Evolutionary conservation across 1,140 invertebrate genomes (phyloP), one percentile per base, ranked within the genome.

Genomic region (Drosophila pandora): DNA sequence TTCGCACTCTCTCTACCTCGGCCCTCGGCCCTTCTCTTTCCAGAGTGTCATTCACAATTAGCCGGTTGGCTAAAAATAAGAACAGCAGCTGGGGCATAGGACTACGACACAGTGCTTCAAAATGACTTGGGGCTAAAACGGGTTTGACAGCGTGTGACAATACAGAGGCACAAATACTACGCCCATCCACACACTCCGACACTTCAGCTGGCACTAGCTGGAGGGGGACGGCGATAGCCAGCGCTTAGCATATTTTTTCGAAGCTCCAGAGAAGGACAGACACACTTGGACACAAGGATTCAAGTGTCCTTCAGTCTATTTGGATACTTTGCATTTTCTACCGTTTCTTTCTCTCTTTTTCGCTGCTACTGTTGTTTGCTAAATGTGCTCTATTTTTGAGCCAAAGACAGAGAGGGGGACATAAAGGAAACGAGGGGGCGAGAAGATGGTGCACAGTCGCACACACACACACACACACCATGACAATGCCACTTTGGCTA

Each of bases 281-380:
- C 52, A 83, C 70, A 87, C 70, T 88, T 88, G 83, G 83, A 88
- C 83, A 88, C 75, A 88, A 52, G 63, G 75, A 80, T 85, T 82
- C 62, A 73, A 85, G 82, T 87, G 82, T 88, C 82, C 82, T 85
- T 85, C 83, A 87, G 83, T 87, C 83, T 87, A 87, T 87, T 87
- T 87, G 83, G 83, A 88, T 87, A 87, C 82, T 87, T 87, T 87
- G 82, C 82, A 88, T 87, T 88, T 79, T 77, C 67, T 71, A 69
- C 52, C 64, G 53, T 43, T 71, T 68, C 63, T 64, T 62, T 60
- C 39, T 37, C n/a, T 47, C 28, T 34, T 45, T 23, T 53, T 43
- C 39, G 53, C 50, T 58, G 34, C 45, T 60, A 56, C 52, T 50
- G 63, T 54, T 78, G 70, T 65, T 72, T 69, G 83, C 75, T 79